These are phyloP conservation scores for Cyclura pinguis DNA, from an alignment of 2,797 vertebrate species.

Conservation along the genomic window DNA sequence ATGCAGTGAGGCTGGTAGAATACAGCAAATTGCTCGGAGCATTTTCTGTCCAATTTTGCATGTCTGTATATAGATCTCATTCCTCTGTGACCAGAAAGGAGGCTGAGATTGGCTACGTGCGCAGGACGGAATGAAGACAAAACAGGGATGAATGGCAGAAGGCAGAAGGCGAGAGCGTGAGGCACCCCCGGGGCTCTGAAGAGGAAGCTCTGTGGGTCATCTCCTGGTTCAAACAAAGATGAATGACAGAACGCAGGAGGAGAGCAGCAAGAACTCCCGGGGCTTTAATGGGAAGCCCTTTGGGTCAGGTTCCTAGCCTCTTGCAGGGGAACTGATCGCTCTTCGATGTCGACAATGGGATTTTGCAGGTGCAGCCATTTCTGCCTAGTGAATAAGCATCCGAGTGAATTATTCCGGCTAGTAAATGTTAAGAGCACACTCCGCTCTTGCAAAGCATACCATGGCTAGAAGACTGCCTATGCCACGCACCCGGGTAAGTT, in stretches of 20 bases:
- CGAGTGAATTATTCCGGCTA: too few relatives aligned
- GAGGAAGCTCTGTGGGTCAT: not conserved
- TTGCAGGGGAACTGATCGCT: not conserved
- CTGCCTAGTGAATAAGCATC: not conserved
- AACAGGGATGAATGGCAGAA: not conserved
- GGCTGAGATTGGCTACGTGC: conserved; percentile 19
- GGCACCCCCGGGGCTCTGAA: not conserved
- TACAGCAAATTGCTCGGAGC: accelerated
- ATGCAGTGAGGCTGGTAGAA: not conserved
- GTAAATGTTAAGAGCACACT: not conserved
- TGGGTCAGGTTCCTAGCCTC: not conserved
- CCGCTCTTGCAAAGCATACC: not conserved
- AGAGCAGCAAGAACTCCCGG: not conserved
- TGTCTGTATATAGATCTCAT: not conserved
- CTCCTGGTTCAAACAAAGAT: not conserved
- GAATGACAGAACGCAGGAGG: too few relatives aligned
- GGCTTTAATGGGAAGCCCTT: not conserved
- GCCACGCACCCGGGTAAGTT: too few relatives aligned
- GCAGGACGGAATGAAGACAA: not conserved
- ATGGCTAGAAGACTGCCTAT: too few relatives aligned
- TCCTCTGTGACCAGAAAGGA: conserved; percentile 20
- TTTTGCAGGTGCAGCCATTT: not conserved
- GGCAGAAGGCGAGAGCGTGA: not conserved
- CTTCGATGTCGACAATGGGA: not conserved
- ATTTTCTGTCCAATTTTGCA: conserved; percentile 34